These are phyloP conservation scores for Mylabris phalerata DNA, from an alignment of 1,140 invertebrate species.

Conservation along the genomic window DNA sequence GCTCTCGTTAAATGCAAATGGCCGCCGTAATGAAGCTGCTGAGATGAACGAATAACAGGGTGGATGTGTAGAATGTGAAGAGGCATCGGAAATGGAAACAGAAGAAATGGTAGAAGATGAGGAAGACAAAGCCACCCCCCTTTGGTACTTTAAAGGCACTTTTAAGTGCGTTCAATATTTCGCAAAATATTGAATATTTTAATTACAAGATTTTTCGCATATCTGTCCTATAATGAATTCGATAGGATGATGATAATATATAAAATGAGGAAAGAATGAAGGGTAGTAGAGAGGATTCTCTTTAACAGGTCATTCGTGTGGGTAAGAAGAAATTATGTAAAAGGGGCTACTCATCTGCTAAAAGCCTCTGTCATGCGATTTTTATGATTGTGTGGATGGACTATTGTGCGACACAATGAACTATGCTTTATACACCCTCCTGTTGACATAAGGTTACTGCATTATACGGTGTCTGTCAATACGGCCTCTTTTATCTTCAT, in stretches of 20 bases:
- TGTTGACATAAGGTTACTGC: conserved; percentile 27
- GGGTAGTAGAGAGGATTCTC: no score
- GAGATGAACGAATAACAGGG: conserved; percentile 3
- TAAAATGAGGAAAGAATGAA: no score
- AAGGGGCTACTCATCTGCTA: conserved; percentile 16
- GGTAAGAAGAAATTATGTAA: not conserved
- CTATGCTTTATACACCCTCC: conserved; percentile 23
- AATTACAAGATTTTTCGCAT: no score
- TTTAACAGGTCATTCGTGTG: no score
- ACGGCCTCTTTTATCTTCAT: conserved; percentile 14
- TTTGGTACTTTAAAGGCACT: no score
- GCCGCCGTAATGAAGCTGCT: conserved; percentile 27
- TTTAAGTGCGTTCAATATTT: no score
- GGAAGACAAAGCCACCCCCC: conserved; percentile 7
- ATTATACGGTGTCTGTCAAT: conserved; percentile 21
- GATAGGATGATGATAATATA: no score
- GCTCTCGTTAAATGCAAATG: conserved; percentile 33
- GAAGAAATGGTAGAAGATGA: not conserved
- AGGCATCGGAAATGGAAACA: not conserved
- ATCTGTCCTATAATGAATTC: no score
- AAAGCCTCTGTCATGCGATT: conserved; percentile 16
- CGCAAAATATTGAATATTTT: no score
- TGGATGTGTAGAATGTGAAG: conserved; percentile 8
- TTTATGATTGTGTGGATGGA: conserved; percentile 18
- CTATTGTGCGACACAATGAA: conserved; percentile 23